Evolutionary conservation across 2,888 invertebrate species (phyloP), one percentile per base, ranked within the genome.

Genomic region (Podotricha telesiphe): DNA sequence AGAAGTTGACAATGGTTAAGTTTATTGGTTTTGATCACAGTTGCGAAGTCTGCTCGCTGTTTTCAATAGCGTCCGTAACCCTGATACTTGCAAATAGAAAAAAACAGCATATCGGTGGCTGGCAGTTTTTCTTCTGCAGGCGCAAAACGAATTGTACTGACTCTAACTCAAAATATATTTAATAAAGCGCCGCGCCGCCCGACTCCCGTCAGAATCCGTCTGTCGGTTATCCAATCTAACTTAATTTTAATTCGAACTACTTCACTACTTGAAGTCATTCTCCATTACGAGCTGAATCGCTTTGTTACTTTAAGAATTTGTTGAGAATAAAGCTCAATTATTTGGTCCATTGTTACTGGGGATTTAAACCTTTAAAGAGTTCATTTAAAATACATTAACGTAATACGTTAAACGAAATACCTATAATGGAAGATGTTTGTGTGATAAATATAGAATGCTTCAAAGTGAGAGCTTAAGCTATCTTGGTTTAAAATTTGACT

Each of bases 171-270:
- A 28, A 28, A 28, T 28, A 28, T 28, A 28, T 28, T 28, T 37
- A 37, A 10, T 8, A 37, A 37, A 10, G 8, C 37, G 37, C 37
- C 37, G 37, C 37, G 1, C 37, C 6, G 6, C 37, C 8, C 37
- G 6, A 6, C 20, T 3, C 3, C 15, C 28, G 22, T 15, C 15
- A 15, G 22, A 11, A 13, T 6, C 28, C 28, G 22, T 48, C 19
- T 48, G 19, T 51, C 51, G 28, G 51, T 51, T 28, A 28, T 51
- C 28, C 28, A 51, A 51, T 51, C 28, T 51, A 51, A 51, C 51
- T 51, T 51, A 22, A 51, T 51, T 51, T 51, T 28, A 51, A 51
- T 51, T 15, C 15, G 51, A 51, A 22, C 28, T 51, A 51, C 51
- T 22, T 51, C 22, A 51, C 15, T 51, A 15, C 51, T 51, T 28